Base-by-base conservation (phyloP, 2,113 vertebrate species). In the Pantherophis guttatus region DNA sequence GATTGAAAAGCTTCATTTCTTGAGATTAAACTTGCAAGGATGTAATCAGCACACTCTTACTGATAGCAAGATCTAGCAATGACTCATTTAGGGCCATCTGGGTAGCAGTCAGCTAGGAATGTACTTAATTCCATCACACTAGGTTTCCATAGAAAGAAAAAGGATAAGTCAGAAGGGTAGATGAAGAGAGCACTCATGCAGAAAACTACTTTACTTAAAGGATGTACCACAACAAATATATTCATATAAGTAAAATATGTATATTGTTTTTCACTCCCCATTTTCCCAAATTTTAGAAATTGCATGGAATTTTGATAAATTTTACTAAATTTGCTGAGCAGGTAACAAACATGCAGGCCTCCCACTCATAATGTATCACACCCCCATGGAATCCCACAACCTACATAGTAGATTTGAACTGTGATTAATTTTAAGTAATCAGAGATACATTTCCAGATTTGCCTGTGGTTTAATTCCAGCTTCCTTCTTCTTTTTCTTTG, bases 1-100 rank as follows among this genome's bases (percentile, higher is more conserved):
- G 94, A 96, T 95, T 95, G 96, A 96, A 95, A 88, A 96, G 95
- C 95, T 86, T 86, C 91, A 94, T 85, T 87, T 86, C 91, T 94
- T 87, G 21, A 86, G 0, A 89, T 91, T 96, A 93, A 92, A 95
- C 93, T 94, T 57, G n/a, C 0, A 0, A 87, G 70, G 89, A 81
- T 91, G 92, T 26, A 88, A 44, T 94, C 62, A 94, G 91, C 90
- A 93, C 70, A 90, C 94, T 95, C 94, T 96, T 93, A 85, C 93
- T 65, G 94, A 62, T 59, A 90, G 58, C 44, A 90, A 90, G 89
- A 33, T 94, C 57, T 94, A 94, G 91, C 70, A 90, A 93, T 91
- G 94, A 96, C 90, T 44, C 91, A 94, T 94, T 93, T 89, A 13
- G 88, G 93, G 90, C 70, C 10, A 92, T 90, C 95, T 97, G 89